phyloP scores from a whole-genome alignment of 2,888 invertebrate genomes.

The Tillus elongatus region DNA sequence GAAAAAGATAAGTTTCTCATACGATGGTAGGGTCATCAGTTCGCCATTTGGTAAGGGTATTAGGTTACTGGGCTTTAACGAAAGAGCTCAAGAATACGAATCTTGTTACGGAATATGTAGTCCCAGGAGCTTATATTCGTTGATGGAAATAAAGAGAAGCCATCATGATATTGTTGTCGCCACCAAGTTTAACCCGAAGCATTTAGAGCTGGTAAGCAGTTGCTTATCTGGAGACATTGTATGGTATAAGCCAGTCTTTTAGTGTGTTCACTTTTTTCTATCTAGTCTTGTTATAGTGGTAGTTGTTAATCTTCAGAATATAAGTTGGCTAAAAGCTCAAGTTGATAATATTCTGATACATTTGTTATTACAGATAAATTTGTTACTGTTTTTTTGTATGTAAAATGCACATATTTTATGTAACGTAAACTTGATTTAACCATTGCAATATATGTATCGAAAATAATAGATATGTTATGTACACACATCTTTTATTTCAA shows the following conservation, averaged over 20 bases:
- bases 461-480: too few species aligned
- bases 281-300: too few species aligned
- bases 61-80: conserved; percentile 71
- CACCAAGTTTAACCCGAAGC: conserved; percentile 80
- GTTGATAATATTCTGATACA: too few species aligned
- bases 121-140: conserved; percentile 49
- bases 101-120: conserved; percentile 52
- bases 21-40: conserved; percentile 82
- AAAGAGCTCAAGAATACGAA: conserved; percentile 68
- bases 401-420: too few species aligned
- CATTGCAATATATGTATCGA: too few species aligned
- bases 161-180: conserved; percentile 80
- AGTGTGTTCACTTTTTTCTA: too few species aligned
- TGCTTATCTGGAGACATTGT: conserved; percentile 81
- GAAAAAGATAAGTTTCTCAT: conserved; percentile 87
- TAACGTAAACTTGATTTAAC: too few species aligned
- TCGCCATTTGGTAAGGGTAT: conserved; percentile 84
- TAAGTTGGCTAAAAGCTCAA: too few species aligned
- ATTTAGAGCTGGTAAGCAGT: conserved; percentile 81
- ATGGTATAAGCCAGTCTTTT: conserved; percentile 71
- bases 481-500: too few species aligned
- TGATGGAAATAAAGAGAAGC: conserved; percentile 60
- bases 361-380: too few species aligned
- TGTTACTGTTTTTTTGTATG: too few species aligned
- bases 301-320: too few species aligned